Evolutionary conservation across 2,797 vertebrate species (phyloP), one percentile per base, ranked within the genome.

Genomic region (Hylomyscus alleni): DNA sequence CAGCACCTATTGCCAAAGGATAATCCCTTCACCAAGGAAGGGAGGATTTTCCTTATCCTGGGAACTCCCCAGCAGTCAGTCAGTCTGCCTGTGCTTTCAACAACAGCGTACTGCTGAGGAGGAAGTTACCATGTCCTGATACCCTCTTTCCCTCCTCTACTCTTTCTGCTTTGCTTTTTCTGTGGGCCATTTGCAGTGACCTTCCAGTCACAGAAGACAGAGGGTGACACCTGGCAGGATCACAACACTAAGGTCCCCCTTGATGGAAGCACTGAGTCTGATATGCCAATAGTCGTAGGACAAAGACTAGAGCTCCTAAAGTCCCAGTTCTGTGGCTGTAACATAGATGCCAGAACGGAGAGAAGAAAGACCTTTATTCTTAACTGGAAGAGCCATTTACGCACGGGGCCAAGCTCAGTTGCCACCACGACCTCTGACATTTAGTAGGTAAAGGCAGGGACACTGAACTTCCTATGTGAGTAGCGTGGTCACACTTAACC

Each of bases 71-170:
- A 62, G 90, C 67, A 50, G 72, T 75, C 84, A 56, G 91, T 83
- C 69, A 20, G 8, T n/a, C 95, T 94, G 94, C 83, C 56, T 40
- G 52, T 88, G 37, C 84, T 96, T 94, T 83, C 58, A 44, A 84
- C 58, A 44, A 84, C 3, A 91, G 69, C 91, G 89, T 86, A 91
- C 37, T 89, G 94, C 40, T 50, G n/a, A 81, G 76, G 84, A 88
- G 17, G 90, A 89, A 89, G 91, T 12, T 0, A 12, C 54, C 47
- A 44, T 29, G 88, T 82, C 96, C 92, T 78, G 19, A 47, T 65
- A n/a, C 60, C 9, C 40, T 52, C 24, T 50, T 29, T 50, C 52
- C 56, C 22, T 22, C 62, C 67, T n/a, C 19, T 0, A 20, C 22
- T 77, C 87, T 85, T 81, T 58, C 58, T 90, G 69, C 12, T 60